These are phyloP conservation scores for Paguma larvata DNA, from an alignment of 2,797 vertebrate genomes.

Conservation along the genomic window DNA sequence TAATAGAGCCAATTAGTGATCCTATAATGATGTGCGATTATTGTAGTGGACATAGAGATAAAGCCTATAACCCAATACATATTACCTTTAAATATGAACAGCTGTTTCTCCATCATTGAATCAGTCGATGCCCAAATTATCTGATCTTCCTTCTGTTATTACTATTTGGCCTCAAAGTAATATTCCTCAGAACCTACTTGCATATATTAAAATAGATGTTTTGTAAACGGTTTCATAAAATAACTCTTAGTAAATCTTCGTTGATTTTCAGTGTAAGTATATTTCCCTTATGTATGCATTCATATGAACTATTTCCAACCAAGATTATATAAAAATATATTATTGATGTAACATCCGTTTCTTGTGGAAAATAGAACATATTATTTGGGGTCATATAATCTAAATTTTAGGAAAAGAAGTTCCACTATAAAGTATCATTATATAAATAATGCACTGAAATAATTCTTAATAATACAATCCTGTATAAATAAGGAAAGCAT, in stretches of 20 bases:
- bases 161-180: slow-evolving; percentile 10
- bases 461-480: background rate
- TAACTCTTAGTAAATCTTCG: background rate
- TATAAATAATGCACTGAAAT: slow-evolving; percentile 9
- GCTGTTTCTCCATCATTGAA: background rate
- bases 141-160: background rate
- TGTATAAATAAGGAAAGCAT: background rate
- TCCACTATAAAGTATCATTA: background rate
- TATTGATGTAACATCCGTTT: background rate
- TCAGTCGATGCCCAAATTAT: background rate
- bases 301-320: background rate
- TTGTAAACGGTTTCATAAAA: slow-evolving; percentile 38
- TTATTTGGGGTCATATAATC: background rate
- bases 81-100: background rate
- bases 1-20: background rate
- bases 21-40: background rate
- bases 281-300: background rate
- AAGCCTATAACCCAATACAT: background rate
- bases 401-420: slow-evolving; percentile 15
- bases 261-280: background rate
- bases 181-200: background rate
- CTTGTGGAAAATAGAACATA: background rate
- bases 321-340: background rate
- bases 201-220: background rate
- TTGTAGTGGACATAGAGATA: background rate